Conservation (phyloP, 2,113 vertebrate species). For the Ctenomys sociabilis region DNA sequence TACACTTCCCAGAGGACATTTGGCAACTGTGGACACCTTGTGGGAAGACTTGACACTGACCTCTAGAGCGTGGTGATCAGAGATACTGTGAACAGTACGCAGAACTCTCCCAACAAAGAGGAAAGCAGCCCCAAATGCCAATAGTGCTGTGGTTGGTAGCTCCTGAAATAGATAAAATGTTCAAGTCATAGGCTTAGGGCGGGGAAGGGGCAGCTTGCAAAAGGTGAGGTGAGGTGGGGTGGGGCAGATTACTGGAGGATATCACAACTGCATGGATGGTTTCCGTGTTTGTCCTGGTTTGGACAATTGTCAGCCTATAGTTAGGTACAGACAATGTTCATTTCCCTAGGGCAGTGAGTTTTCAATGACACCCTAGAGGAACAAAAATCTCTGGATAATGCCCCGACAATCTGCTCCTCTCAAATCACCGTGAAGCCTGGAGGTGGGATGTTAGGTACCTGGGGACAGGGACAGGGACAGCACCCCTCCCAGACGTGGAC, state of each 20-base stretch:
- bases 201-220: not conserved
- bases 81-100: not conserved
- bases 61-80: not conserved
- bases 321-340: not conserved
- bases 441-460: not conserved
- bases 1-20: not conserved
- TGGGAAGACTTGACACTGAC: not conserved
- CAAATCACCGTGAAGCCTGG: not conserved
- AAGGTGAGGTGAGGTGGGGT: no score
- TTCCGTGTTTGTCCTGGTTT: not conserved
- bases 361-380: not conserved
- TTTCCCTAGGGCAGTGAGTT: not conserved
- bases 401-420: not conserved
- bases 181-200: not conserved
- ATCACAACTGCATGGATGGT: not conserved
- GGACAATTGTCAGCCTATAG: not conserved
- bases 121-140: not conserved
- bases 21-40: not conserved
- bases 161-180: not conserved
- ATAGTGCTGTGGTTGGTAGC: fast-evolving
- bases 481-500: not conserved
- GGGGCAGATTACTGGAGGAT: not conserved
- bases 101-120: not conserved
- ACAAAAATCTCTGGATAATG: not conserved
- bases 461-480: fast-evolving